phyloP scores from a whole-genome alignment of 2,797 vertebrate species.

The Poecilia gillii region DNA sequence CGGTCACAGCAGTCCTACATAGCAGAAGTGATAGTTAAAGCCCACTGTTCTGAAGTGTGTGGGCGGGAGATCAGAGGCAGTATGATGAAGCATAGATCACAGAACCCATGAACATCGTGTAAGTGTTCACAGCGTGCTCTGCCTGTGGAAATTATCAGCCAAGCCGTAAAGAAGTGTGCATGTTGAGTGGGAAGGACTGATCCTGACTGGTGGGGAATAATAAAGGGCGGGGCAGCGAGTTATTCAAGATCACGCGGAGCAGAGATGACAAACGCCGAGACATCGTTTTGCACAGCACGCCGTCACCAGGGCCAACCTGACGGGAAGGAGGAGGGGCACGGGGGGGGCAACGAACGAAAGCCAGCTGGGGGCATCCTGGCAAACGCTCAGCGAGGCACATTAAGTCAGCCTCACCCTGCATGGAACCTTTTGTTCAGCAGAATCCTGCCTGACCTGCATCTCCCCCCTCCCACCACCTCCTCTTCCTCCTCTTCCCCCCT shows the following conservation, averaged over 20 bases:
- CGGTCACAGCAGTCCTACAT: slow-evolving; percentile 9
- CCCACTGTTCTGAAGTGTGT: slow-evolving; percentile 60
- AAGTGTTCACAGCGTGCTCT: slow-evolving; percentile 80
- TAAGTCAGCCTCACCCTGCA: slow-evolving; percentile 90
- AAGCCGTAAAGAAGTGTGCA: slow-evolving; percentile 55
- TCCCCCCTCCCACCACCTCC: slow-evolving; percentile 59
- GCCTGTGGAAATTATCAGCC: slow-evolving; percentile 79
- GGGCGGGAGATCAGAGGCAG: slow-evolving; percentile 59
- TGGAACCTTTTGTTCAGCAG: slow-evolving; percentile 98
- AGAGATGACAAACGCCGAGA: slow-evolving; percentile 86
- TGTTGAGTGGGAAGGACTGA: slow-evolving; percentile 53
- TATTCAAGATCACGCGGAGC: slow-evolving; percentile 68
- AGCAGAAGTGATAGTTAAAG: slow-evolving; percentile 43
- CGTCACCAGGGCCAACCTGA: slow-evolving; percentile 74
- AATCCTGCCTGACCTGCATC: slow-evolving; percentile 95
- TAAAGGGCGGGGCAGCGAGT: slow-evolving; percentile 28
- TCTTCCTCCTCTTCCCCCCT: not conserved
- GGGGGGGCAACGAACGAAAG: slow-evolving; percentile 73
- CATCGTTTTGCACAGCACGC: slow-evolving; percentile 82
- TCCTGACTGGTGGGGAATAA: slow-evolving; percentile 46
- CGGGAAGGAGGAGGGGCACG: slow-evolving; percentile 26
- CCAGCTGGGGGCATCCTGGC: slow-evolving; percentile 89
- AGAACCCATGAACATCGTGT: slow-evolving; percentile 54
- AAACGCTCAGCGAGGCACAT: slow-evolving; percentile 87
- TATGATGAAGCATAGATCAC: slow-evolving; percentile 80